phyloP scores from a whole-genome alignment of 2,888 invertebrate genomes.

The Heteromyza rotundicornis region DNA sequence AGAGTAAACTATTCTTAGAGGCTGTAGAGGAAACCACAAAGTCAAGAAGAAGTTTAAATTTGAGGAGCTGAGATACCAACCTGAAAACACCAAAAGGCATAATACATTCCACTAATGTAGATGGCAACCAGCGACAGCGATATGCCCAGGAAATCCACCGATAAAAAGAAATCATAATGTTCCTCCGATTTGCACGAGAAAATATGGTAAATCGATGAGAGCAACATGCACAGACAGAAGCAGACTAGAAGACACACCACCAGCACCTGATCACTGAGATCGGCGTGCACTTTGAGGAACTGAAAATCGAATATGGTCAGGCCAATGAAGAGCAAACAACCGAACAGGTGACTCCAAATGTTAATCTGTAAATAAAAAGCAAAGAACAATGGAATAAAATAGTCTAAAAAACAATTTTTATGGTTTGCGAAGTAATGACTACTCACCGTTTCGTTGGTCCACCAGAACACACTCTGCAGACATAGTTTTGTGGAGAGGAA shows the following conservation, averaged over 20 bases:
- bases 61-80: conserved; percentile 66
- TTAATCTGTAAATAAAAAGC: conserved; percentile 77
- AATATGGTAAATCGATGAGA: conserved; percentile 92
- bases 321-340: conserved; percentile 81
- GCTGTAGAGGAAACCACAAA: conserved; percentile 64
- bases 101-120: conserved; percentile 94
- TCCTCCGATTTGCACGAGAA: conserved; percentile 91
- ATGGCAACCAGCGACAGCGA: conserved; percentile 91
- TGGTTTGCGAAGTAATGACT: not conserved
- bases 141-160: conserved; percentile 92
- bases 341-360: conserved; percentile 95
- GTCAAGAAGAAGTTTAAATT: not conserved
- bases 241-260: conserved; percentile 83
- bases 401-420: not conserved
- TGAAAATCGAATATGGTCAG: conserved; percentile 84
- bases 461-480: conserved; percentile 91
- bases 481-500: conserved; percentile 82
- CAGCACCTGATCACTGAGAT: conserved; percentile 82
- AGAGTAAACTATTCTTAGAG: conserved; percentile 81
- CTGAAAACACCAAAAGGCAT: conserved; percentile 94
- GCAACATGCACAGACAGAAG: conserved; percentile 91
- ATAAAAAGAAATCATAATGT: conserved; percentile 84
- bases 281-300: conserved; percentile 79
- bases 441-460: conserved; percentile 88
- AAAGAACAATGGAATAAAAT: not conserved